phyloP scores from a whole-genome alignment of 2,113 vertebrate genomes.

The Oryzias celebensis region DNA sequence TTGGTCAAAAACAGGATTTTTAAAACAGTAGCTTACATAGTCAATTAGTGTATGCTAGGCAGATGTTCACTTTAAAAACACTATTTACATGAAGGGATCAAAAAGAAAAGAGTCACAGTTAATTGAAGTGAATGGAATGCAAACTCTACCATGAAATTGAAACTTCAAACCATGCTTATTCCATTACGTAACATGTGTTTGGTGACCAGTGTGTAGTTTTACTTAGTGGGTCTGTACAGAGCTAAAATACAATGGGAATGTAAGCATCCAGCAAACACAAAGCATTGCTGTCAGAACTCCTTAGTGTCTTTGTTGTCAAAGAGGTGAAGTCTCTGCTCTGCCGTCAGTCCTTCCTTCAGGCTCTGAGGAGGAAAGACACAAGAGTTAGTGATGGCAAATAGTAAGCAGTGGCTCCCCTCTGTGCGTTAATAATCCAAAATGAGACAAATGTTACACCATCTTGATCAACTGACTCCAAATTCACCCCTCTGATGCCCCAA shows the following conservation, averaged over 20 bases:
- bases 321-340: constrained; percentile 82
- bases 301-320: constrained; percentile 83
- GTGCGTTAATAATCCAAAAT: too few relatives aligned
- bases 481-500: too few relatives aligned
- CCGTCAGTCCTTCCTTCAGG: constrained; percentile 82
- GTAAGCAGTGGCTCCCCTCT: too few relatives aligned
- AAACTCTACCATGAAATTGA: constrained; percentile 77
- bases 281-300: constrained; percentile 76
- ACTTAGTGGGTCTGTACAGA: constrained; percentile 73
- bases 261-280: constrained; percentile 73
- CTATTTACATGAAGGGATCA: constrained; percentile 82
- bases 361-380: constrained; percentile 61
- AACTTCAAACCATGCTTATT: constrained; percentile 78
- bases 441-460: too few relatives aligned
- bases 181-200: constrained; percentile 65
- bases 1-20: constrained; percentile 75
- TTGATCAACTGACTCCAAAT: too few relatives aligned
- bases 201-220: constrained; percentile 79
- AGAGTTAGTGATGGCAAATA: background rate
- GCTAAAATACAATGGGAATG: constrained; percentile 75
- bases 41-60: constrained; percentile 73
- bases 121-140: constrained; percentile 83
- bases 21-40: constrained; percentile 85
- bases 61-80: constrained; percentile 77
- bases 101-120: constrained; percentile 77